These are phyloP conservation scores for Marasmarcha lunaedactyla DNA, from an alignment of 2,888 invertebrate species.

Conservation along the genomic window DNA sequence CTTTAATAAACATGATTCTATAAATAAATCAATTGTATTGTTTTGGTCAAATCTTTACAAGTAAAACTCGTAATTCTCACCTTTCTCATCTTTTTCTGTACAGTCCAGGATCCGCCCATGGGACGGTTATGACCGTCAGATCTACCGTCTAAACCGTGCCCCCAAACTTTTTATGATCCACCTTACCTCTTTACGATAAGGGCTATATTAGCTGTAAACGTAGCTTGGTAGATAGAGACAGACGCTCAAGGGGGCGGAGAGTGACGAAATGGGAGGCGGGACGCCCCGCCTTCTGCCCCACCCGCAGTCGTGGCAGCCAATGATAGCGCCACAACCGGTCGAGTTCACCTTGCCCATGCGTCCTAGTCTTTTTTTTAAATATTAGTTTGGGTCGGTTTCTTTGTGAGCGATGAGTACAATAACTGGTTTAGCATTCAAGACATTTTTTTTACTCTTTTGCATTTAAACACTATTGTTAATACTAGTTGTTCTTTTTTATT, in stretches of 20 bases:
- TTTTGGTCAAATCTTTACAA: no score
- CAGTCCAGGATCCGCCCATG: slow-evolving; percentile 65
- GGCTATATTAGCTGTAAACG: slow-evolving; percentile 31
- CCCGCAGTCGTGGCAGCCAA: slow-evolving; percentile 53
- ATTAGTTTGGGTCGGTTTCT: slow-evolving; percentile 36
- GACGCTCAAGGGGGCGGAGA: slow-evolving; percentile 44
- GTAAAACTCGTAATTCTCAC: no score
- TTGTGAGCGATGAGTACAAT: slow-evolving; percentile 8
- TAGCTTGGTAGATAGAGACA: slow-evolving; percentile 41
- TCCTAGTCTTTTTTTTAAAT: slow-evolving; percentile 31
- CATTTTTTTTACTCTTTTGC: no score
- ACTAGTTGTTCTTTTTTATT: no score
- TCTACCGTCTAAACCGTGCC: slow-evolving; percentile 30
- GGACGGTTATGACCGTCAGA: slow-evolving; percentile 56
- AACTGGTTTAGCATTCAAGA: slow-evolving; percentile 5
- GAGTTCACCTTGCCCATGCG: slow-evolving; percentile 62
- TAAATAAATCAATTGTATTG: no score
- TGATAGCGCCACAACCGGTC: slow-evolving; percentile 37
- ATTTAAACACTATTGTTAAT: background rate
- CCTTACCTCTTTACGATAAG: slow-evolving; percentile 27
- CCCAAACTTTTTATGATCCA: slow-evolving; percentile 17
- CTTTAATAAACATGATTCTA: no score
- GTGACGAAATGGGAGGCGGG: slow-evolving; percentile 45
- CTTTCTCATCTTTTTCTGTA: no score
- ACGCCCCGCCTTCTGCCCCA: slow-evolving; percentile 45